Conservation (phyloP, 2,888 invertebrate genomes). For the Ditylenchus weischeri region DNA sequence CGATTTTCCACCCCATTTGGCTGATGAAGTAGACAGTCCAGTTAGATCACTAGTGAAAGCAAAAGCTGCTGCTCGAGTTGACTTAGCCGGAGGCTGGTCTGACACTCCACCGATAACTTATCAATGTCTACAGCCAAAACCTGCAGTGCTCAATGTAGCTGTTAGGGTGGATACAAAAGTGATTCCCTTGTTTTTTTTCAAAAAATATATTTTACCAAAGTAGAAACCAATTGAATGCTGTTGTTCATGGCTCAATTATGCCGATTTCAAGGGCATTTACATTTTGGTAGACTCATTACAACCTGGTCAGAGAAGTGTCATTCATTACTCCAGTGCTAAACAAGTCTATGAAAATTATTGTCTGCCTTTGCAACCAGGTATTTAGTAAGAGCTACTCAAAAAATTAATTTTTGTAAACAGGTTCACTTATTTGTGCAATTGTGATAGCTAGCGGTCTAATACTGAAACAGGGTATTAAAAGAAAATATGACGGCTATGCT, state of each 20-base stretch:
- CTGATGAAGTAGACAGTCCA: slow-evolving; percentile 59
- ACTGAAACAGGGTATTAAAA: slow-evolving; percentile 10
- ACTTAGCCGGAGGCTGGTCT: slow-evolving; percentile 63
- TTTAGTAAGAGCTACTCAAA: too few species aligned
- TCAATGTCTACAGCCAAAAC: slow-evolving; percentile 60
- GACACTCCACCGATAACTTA: slow-evolving; percentile 67
- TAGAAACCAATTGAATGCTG: slow-evolving; percentile 11
- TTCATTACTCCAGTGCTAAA: slow-evolving; percentile 18
- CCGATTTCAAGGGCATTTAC: slow-evolving; percentile 1
- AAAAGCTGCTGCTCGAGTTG: slow-evolving; percentile 15
- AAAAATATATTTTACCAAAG: slow-evolving; percentile 9
- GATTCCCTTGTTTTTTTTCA: too few species aligned
- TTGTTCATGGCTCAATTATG: slow-evolving; percentile 6
- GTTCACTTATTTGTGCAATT: slow-evolving; percentile 45
- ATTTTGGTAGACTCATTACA: background rate
- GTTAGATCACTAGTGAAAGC: slow-evolving; percentile 63
- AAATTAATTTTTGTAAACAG: slow-evolving; percentile 20
- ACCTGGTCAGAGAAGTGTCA: background rate
- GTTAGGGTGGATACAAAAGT: slow-evolving; percentile 63
- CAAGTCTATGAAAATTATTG: slow-evolving; percentile 16
- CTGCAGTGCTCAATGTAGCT: slow-evolving; percentile 62
- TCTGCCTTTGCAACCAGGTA: slow-evolving; percentile 11
- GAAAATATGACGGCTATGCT: slow-evolving; percentile 7
- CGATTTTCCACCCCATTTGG: slow-evolving; percentile 15
- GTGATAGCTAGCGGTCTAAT: slow-evolving; percentile 36